Evolutionary conservation across 2,113 vertebrate genomes (phyloP).

Genomic region (Lepisosteus oculatus): DNA sequence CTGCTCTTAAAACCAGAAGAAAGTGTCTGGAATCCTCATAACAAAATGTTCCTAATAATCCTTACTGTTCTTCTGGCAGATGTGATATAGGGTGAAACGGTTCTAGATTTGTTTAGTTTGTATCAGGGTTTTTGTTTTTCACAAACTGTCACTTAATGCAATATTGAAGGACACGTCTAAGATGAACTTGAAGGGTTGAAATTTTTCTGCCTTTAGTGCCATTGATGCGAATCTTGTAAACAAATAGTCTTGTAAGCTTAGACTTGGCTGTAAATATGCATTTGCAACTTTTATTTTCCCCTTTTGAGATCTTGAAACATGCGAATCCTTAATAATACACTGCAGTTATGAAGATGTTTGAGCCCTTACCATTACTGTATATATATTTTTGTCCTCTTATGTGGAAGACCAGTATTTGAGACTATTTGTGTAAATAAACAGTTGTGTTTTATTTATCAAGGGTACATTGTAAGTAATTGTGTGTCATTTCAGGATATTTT

Average conservation of each 20-base stretch:
- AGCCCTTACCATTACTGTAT: neutral
- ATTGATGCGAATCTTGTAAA: conserved; percentile 36
- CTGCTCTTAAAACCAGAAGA: conserved; percentile 1
- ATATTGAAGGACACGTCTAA: neutral
- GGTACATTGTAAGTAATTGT: too few species aligned
- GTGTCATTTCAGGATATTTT: too few species aligned
- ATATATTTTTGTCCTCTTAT: conserved; percentile 8
- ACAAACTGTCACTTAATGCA: conserved; percentile 10
- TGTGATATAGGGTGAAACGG: neutral
- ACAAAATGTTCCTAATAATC: neutral
- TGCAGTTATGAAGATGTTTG: neutral
- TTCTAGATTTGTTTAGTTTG: neutral
- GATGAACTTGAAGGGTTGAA: neutral
- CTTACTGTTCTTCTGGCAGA: neutral
- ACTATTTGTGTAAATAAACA: conserved; percentile 13
- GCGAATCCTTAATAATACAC: too few species aligned
- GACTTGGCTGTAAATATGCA: conserved; percentile 24
- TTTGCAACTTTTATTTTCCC: neutral
- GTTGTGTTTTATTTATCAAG: conserved; percentile 14
- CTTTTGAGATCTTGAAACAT: conserved; percentile 1
- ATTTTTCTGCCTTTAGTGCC: conserved; percentile 43
- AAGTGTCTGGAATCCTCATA: neutral
- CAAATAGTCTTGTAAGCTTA: neutral
- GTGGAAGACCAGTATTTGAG: conserved; percentile 13
- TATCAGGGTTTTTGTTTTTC: conserved; percentile 1